These are phyloP conservation scores for Sturnira hondurensis DNA, from an alignment of 2,113 vertebrate genomes.

Conservation along the genomic window DNA sequence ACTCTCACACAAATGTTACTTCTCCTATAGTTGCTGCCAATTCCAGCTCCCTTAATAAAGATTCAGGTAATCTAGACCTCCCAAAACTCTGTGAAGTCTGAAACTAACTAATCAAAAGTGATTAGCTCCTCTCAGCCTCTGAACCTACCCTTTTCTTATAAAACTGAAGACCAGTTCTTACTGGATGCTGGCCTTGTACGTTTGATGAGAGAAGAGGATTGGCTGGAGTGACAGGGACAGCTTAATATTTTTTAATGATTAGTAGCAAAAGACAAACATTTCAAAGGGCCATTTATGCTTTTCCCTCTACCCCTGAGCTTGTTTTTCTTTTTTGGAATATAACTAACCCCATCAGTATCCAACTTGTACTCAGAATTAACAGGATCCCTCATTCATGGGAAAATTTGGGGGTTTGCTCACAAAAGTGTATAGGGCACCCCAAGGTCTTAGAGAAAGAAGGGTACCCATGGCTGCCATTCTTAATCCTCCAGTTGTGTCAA, in stretches of 20 bases:
- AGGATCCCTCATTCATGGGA: not conserved
- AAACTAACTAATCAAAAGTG: slow-evolving; percentile 72
- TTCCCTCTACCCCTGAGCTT: not conserved
- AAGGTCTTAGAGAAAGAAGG: not conserved
- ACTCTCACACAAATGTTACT: not conserved
- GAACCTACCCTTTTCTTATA: slow-evolving; percentile 65
- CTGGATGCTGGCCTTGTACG: slow-evolving; percentile 55
- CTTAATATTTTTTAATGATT: slow-evolving; percentile 48
- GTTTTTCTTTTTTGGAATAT: not conserved
- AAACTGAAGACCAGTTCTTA: slow-evolving; percentile 29
- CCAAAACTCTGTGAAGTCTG: slow-evolving; percentile 72
- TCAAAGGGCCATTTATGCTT: slow-evolving; percentile 2
- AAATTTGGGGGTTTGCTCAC: not conserved
- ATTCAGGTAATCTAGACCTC: slow-evolving; percentile 72
- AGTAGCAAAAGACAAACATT: slow-evolving; percentile 44
- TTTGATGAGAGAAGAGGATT: not conserved
- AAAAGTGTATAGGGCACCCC: not conserved
- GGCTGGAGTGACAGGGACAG: not conserved
- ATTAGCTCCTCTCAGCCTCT: slow-evolving; percentile 63
- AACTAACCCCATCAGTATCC: not conserved
- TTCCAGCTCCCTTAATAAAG: slow-evolving; percentile 71
- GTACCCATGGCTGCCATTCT: not conserved
- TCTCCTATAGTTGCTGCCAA: slow-evolving; percentile 2
- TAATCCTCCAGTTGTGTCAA: not conserved
- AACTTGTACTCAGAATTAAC: not conserved